Evolutionary conservation across 2,888 invertebrate genomes (phyloP).

Genomic region (Drosophila rellima): DNA sequence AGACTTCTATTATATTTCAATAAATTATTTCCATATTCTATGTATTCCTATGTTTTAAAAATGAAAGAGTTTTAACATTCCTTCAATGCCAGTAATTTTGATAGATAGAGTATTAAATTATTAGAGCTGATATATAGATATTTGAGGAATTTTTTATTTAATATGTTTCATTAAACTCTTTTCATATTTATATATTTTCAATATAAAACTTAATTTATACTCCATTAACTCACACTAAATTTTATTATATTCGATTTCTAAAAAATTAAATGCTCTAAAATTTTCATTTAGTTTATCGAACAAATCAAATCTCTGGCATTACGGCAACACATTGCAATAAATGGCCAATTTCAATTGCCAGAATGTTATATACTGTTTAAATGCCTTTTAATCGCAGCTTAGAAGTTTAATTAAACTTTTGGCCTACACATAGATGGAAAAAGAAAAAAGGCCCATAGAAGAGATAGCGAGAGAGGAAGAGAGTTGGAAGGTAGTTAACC

Average conservation of each 20-base stretch:
- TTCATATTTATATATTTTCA: neutral
- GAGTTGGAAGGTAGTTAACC: constrained; percentile 12
- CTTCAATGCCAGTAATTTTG: too few species aligned
- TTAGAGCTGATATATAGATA: too few species aligned
- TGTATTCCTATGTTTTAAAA: too few species aligned
- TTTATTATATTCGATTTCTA: neutral
- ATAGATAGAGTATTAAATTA: too few species aligned
- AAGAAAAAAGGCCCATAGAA: neutral
- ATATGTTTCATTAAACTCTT: too few species aligned
- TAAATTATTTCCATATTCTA: too few species aligned
- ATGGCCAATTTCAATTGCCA: constrained; percentile 20
- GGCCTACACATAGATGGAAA: constrained; percentile 15
- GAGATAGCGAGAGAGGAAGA: neutral
- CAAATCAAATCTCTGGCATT: neutral
- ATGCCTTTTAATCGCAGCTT: constrained; percentile 64
- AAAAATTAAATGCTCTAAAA: neutral
- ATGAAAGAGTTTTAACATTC: too few species aligned
- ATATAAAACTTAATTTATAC: neutral
- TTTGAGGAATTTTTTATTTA: too few species aligned
- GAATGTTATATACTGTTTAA: constrained; percentile 61
- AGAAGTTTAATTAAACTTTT: constrained; percentile 72
- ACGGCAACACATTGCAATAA: constrained; percentile 9
- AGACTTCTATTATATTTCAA: neutral
- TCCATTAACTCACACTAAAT: neutral
- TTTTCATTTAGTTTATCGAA: neutral